Conservation (phyloP, 2,888 invertebrate species). For the Lasioglossum vierecki region DNA sequence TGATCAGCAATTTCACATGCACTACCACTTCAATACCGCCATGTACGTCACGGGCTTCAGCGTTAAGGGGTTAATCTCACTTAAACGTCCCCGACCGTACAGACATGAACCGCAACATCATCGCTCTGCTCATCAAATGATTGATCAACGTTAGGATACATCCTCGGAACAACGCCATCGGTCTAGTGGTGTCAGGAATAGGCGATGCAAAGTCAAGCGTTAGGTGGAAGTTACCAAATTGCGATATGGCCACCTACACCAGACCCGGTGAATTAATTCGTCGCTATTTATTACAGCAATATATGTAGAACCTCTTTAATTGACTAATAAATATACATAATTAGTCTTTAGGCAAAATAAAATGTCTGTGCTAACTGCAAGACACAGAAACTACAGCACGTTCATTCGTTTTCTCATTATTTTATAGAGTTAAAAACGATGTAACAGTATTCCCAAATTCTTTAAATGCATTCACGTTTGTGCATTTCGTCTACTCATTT, state of each 20-base stretch:
- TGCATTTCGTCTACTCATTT: no score
- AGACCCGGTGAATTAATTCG: background rate
- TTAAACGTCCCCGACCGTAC: conserved; percentile 7
- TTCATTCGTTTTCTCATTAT: no score
- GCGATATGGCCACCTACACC: background rate
- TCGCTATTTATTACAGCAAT: background rate
- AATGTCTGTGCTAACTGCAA: no score
- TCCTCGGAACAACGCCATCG: conserved; percentile 12
- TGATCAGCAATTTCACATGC: conserved; percentile 1
- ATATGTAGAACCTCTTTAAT: no score
- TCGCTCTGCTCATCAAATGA: conserved; percentile 3
- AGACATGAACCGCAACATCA: conserved; percentile 7
- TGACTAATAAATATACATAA: no score
- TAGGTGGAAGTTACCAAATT: conserved; percentile 43
- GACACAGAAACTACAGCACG: no score
- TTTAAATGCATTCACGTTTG: no score
- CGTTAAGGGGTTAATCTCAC: conserved; percentile 6
- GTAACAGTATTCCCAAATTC: no score
- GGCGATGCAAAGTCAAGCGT: conserved; percentile 57
- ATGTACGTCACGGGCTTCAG: background rate
- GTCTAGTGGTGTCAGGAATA: conserved; percentile 8
- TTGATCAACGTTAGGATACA: conserved; percentile 19
- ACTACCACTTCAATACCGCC: background rate
- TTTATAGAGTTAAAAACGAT: no score
- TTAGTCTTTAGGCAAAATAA: no score